Conservation (phyloP, 2,113 vertebrate species). For the Chlorocebus sabaeus region DNA sequence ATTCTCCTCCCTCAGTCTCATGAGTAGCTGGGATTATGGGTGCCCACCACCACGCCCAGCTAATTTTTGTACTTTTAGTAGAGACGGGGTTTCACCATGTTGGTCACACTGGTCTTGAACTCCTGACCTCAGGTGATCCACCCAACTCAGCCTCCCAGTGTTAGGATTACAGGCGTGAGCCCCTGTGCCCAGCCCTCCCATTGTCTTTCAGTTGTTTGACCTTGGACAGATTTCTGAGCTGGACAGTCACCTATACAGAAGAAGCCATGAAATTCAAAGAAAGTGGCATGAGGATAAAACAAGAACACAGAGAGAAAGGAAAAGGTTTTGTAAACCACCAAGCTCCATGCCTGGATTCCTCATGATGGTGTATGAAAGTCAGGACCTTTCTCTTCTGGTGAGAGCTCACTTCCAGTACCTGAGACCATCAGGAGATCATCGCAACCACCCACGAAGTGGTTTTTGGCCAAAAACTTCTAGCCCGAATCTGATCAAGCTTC, state of each 20-base stretch:
- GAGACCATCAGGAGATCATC: neutral
- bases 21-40: too few relatives aligned
- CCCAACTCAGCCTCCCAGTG: too few relatives aligned
- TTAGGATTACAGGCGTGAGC: too few relatives aligned
- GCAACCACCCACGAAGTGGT: neutral
- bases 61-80: too few relatives aligned
- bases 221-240: neutral
- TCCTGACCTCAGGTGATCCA: too few relatives aligned
- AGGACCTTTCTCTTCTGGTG: neutral
- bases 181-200: too few relatives aligned
- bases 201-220: neutral
- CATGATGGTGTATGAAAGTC: neutral
- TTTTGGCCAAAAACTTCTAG: neutral
- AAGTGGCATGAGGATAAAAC: neutral
- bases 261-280: neutral
- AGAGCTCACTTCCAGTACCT: neutral
- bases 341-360: rapidly evolving
- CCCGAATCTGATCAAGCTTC: neutral
- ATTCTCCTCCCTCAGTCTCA: too few relatives aligned
- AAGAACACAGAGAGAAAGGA: neutral
- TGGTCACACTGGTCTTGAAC: too few relatives aligned
- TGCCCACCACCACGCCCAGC: too few relatives aligned
- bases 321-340: neutral
- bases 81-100: too few relatives aligned
- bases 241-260: rapidly evolving